These are phyloP conservation scores for Lydus trimaculatus DNA, from an alignment of 2,888 invertebrate species.

Conservation along the genomic window DNA sequence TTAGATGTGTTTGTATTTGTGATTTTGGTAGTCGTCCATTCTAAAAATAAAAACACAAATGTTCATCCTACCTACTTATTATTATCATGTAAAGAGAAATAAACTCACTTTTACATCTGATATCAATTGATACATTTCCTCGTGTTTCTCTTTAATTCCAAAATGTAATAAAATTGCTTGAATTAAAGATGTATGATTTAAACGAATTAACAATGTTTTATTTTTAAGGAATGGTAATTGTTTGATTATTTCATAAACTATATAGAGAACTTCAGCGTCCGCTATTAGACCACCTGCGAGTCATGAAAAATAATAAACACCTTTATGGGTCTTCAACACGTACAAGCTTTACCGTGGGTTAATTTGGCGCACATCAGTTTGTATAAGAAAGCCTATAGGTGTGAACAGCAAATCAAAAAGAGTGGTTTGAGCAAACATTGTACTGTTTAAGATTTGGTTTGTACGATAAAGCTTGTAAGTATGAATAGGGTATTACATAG, in stretches of 20 bases:
- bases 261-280: constrained; percentile 85
- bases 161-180: constrained; percentile 80
- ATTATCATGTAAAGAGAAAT: not conserved
- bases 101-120: constrained; percentile 60
- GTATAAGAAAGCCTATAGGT: no score
- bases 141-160: constrained; percentile 76
- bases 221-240: constrained; percentile 71
- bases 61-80: not conserved
- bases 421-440: no score
- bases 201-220: constrained; percentile 71
- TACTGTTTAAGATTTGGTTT: no score
- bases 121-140: constrained; percentile 62
- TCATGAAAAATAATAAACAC: no score
- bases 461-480: no score
- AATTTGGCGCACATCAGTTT: no score
- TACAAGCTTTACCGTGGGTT: no score
- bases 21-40: constrained; percentile 72
- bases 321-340: no score
- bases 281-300: constrained; percentile 72
- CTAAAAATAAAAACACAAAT: constrained; percentile 51
- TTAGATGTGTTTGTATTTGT: constrained; percentile 75
- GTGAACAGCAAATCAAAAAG: no score
- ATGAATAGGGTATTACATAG: no score
- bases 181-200: constrained; percentile 82
- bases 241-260: constrained; percentile 77